Conservation (phyloP, 2,113 vertebrate genomes). For the Anguilla rostrata region DNA sequence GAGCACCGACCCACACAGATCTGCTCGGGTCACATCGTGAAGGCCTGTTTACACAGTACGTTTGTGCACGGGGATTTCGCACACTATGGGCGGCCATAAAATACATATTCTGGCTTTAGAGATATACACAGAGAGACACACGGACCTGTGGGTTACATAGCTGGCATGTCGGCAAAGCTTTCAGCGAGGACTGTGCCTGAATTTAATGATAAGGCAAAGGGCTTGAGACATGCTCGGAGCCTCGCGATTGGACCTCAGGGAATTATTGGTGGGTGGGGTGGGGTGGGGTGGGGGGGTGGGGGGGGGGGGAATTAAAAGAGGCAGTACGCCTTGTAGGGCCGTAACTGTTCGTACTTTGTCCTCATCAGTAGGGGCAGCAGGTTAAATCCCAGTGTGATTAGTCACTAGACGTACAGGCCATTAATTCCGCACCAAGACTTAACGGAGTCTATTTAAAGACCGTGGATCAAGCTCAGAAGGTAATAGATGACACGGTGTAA, state of each 20-base stretch:
- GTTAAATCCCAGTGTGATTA: constrained; percentile 14
- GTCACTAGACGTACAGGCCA: background rate
- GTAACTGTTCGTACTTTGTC: background rate
- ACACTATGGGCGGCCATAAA: background rate
- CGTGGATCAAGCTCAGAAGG: background rate
- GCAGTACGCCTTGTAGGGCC: background rate
- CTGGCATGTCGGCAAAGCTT: background rate
- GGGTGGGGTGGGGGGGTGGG: too few relatives aligned
- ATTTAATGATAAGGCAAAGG: background rate
- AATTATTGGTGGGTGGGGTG: background rate
- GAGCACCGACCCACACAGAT: constrained; percentile 14
- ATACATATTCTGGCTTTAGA: background rate
- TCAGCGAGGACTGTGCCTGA: background rate
- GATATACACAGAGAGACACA: background rate
- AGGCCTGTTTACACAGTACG: background rate
- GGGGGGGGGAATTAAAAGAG: background rate
- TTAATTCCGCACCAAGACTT: constrained; percentile 13
- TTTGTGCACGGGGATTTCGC: too few relatives aligned
- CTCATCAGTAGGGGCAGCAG: background rate
- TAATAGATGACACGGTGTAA: constrained; percentile 1
- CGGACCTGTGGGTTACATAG: background rate
- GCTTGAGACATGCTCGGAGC: background rate
- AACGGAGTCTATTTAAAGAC: constrained; percentile 12
- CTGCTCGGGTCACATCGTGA: constrained; percentile 14
- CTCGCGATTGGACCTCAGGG: background rate